Evolutionary conservation across 1,140 invertebrate genomes (phyloP), one percentile per base, ranked within the genome.

Genomic region (Philotrypesis tridentata): DNA sequence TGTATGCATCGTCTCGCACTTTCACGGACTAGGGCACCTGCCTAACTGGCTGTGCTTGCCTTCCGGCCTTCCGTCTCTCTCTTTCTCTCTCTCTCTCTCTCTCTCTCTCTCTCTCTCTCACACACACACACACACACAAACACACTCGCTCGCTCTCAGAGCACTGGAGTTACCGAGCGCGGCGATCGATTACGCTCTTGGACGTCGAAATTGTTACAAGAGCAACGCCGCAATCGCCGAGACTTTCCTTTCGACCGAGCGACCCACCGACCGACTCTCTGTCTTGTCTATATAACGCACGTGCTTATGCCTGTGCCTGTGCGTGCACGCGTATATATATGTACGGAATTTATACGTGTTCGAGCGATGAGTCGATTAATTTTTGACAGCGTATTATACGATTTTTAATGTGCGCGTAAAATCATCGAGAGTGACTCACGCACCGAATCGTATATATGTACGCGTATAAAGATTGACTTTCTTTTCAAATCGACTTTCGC

Each of bases 1-100:
- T 55, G 48, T 55, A 17, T 55, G 25, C 25, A 61, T 61, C 27
- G 73, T n/a, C 8, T 74, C 61, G 55, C 33, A 75, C 75, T 77
- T 77, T 77, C 75, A 77, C 75, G 75, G 75, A 77, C 75, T 77
- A 77, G 75, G 61, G 37, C 75, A 77, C 75, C 75, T 67, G 27
- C 55, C 60, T 74, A 55, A 74, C 60, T 33, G 70, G 70, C 60
- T 23, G 75, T 9, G 73, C 48, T 17, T 60, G 43, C 55, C 73
- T 63, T 63, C 71, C 71, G 71, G 71, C 43, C 71, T 73, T 73
- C 40, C 43, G 27, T 33, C 2, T 17, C 67, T 21, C 67, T 33
- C 67, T n/a, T n/a, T 31, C 65, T 31, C 65, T 31, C 65, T 68
- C 29, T 21, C 25, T 31, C 29, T 29, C 63, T 29, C 25, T 4